These are phyloP conservation scores for Leucoraja erinaceus DNA, from an alignment of 2,113 vertebrate species.

Conservation along the genomic window DNA sequence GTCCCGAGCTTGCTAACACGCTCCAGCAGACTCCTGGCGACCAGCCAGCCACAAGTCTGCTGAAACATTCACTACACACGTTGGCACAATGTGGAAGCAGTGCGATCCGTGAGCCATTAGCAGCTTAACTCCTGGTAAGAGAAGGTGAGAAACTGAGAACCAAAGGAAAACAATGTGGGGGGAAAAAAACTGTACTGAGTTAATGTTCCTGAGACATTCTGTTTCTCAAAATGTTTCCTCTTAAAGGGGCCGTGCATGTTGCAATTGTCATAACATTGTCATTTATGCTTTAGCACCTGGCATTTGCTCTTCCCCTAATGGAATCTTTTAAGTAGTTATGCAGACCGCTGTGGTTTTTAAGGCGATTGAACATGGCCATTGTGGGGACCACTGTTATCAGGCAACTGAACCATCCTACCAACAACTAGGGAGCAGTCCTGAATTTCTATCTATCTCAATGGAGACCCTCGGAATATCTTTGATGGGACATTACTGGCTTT, in stretches of 20 bases:
- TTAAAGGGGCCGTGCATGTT: not conserved
- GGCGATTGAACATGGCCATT: no score
- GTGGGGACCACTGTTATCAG: no score
- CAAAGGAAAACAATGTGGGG: not conserved
- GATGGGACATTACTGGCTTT: no score
- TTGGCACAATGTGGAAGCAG: not conserved
- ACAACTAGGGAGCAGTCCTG: no score
- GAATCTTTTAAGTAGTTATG: no score
- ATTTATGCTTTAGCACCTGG: not conserved
- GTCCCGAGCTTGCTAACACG: not conserved
- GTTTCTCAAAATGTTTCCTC: not conserved
- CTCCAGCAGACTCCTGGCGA: not conserved
- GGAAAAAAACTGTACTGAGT: not conserved
- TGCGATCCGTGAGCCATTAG: not conserved
- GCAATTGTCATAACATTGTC: not conserved
- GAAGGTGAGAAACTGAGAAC: not conserved
- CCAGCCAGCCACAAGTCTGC: not conserved
- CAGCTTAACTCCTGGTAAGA: constrained; percentile 18
- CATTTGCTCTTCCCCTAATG: no score
- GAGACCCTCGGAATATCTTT: no score
- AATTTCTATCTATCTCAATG: no score
- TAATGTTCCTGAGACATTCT: not conserved
- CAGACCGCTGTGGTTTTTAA: no score
- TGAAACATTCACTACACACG: not conserved
- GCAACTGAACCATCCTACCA: no score